Evolutionary conservation across 1,140 invertebrate genomes (phyloP), one percentile per base, ranked within the genome.

Genomic region (Heliconius nattereri): DNA sequence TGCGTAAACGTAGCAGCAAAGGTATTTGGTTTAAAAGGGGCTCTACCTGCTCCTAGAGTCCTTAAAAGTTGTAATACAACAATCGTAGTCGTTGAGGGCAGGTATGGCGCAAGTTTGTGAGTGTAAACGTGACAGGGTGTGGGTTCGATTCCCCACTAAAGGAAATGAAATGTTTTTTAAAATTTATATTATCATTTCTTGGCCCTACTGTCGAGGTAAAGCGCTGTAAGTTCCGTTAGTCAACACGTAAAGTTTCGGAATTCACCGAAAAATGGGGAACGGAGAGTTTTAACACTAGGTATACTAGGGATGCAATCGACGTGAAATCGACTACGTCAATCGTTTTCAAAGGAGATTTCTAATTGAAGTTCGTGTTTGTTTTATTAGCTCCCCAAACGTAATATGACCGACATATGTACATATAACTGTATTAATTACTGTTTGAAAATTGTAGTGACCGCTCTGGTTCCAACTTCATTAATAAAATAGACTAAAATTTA

Each of bases 21-120:
- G 49, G 74, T 80, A 75, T 78, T 81, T 57, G 77, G 78, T 80
- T 75, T 54, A 86, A 81, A 85, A 81, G 81, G 85, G 83, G 80
- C 77, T 73, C 71, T 93, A 93, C 92, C 92, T 93, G 92, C 89
- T 87, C 83, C 0, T 87, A 84, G 81, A 86, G 88, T 89, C 57
- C 54, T 78, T 70, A 49, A 79, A 77, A 77, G 75, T 71, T 74
- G 73, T 71, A 76, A 78, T 72, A 76, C 37, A 83, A 83, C 78
- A 82, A 81, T 76, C 80, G 57, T 79, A 79, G 76, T 16, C 40
- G 2, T 45, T 45, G 13, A 45, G 40, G 40, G 3, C 40, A 45
- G 40, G 13, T 3, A 13, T 45, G 40, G 40, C 5, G 40, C 13
- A 45, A 5, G 32, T 32, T 32, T 32, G 32, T 32, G 32, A 32